These are phyloP conservation scores for Tangara arthus DNA, from an alignment of 2,797 vertebrate genomes.

Conservation along the genomic window DNA sequence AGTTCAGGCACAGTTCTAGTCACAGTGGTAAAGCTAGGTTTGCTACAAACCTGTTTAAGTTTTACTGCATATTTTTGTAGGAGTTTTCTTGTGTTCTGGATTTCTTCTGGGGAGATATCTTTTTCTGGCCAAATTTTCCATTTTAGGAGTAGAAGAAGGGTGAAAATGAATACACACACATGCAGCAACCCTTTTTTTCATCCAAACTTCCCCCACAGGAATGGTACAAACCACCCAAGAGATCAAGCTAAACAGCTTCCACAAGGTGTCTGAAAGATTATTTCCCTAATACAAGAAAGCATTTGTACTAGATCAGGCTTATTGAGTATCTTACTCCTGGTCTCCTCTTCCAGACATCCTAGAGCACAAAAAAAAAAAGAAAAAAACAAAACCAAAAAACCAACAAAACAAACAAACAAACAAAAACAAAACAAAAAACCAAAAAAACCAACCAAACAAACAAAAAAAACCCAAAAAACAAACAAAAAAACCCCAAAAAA, in stretches of 20 bases:
- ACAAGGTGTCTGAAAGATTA: not conserved
- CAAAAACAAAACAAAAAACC: not conserved
- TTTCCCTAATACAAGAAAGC: not conserved
- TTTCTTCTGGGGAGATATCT: not conserved
- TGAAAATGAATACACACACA: not conserved
- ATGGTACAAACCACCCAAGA: not conserved
- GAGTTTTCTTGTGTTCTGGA: not conserved
- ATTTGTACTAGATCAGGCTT: not conserved
- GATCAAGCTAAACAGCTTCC: not conserved
- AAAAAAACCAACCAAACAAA: not conserved
- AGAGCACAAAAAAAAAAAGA: not conserved
- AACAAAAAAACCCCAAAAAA: not conserved
- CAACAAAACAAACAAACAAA: not conserved
- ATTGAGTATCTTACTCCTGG: not conserved
- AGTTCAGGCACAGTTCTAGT: not conserved
- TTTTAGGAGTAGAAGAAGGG: not conserved
- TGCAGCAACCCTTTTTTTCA: not conserved
- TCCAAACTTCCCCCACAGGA: not conserved
- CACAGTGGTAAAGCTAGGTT: not conserved
- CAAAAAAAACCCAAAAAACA: not conserved
- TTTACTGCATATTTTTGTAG: not conserved
- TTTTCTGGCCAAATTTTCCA: not conserved
- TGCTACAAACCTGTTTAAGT: not conserved
- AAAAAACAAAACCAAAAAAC: not conserved
- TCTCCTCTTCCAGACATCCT: not conserved